Base-by-base conservation (phyloP, 1,140 invertebrate genomes). In the Homarus americanus region DNA sequence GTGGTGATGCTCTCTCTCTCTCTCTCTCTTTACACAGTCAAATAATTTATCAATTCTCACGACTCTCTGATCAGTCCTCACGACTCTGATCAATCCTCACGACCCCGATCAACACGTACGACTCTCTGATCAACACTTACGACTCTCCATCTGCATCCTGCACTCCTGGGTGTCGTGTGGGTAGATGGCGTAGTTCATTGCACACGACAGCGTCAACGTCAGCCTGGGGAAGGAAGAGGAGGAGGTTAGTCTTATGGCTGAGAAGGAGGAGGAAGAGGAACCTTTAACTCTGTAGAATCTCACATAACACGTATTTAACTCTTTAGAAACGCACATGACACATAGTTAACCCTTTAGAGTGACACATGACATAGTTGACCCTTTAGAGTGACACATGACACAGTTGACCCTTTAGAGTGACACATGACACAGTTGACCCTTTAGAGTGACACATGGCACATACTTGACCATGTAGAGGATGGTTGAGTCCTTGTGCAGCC, bases 181-280 rank as follows among this genome's bases (percentile, higher is more conserved):
- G 94, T 98, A 98, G 82, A 98, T 97, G 93, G 97, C 96, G 94
- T 98, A 98, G 94, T 98, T 98, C 97, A 98, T 98, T 4, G 97
- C 97, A 93, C 97, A 98, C 9, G 97, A 98, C 15, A 98, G 94
- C 9, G 91, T 92, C 44, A 92, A 69, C 28, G 91, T 92, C 41
- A 92, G 41, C 44, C 91, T 92, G 86, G 17, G 24, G 20, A 32
- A 49, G 44, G 44, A 49, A 15, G 44, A 49, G 44, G 44, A 7
- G 44, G 44, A 49, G 44, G 12, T 15, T 49, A 15, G 44, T 5
- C 15, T 49, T 7, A 7, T 49, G 44, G 44, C 44, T 15, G 12
- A 15, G 44, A 15, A 49, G 44, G 12, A 49, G 44, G 44, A 49
- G 44, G 44, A 49, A 15, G 44, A 7, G 12, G 44, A 49, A 49